These are phyloP conservation scores for Helicoverpa assulta DNA, from an alignment of 2,888 invertebrate species.

Conservation along the genomic window DNA sequence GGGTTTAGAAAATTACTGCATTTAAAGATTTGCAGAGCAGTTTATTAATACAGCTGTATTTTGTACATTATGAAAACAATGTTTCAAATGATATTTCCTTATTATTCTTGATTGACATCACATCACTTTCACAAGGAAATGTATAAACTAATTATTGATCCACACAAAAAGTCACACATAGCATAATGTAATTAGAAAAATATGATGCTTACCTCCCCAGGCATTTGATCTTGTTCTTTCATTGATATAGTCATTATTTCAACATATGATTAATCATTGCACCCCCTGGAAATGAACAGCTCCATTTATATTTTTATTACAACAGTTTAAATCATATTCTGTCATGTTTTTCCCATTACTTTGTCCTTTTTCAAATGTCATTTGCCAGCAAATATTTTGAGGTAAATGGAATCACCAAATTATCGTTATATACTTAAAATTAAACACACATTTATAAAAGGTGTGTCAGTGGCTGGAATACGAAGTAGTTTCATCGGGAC, in stretches of 20 bases:
- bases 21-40: neutral
- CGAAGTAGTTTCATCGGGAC: neutral
- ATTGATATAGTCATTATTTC: slow-evolving; percentile 89
- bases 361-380: neutral
- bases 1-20: neutral
- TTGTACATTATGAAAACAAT: too few species aligned
- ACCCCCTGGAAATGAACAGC: slow-evolving; percentile 71
- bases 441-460: neutral
- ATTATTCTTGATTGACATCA: neutral
- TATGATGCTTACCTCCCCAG: slow-evolving; percentile 82
- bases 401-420: neutral
- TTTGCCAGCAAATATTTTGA: neutral
- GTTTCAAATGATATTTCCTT: too few species aligned
- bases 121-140: neutral
- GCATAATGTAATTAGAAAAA: neutral
- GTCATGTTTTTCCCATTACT: neutral
- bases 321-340: neutral
- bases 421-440: neutral
- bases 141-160: neutral
- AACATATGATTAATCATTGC: slow-evolving; percentile 84
- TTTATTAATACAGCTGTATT: neutral
- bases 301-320: neutral
- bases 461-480: neutral
- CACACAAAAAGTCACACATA: neutral
- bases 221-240: slow-evolving; percentile 88